Conservation (phyloP, 2,888 invertebrate species). For the Epiblema foenella region DNA sequence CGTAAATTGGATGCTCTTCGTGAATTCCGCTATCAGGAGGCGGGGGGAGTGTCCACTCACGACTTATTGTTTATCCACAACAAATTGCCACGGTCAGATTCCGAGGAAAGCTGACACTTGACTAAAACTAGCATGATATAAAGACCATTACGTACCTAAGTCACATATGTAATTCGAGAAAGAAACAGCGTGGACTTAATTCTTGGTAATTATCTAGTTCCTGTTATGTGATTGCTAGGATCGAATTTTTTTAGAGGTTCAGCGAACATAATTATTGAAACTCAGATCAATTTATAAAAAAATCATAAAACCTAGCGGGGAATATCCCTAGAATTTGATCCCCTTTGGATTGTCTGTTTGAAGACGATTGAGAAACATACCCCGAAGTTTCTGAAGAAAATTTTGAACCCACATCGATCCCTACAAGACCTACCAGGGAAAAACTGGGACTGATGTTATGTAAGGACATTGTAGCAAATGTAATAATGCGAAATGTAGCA, state of each 20-base stretch:
- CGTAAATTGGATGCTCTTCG: conserved; percentile 73
- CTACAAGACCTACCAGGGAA: background rate
- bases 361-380: too few species aligned
- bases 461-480: background rate
- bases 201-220: conserved; percentile 7
- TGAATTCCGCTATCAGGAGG: conserved; percentile 70
- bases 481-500: background rate
- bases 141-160: conserved; percentile 21
- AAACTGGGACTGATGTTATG: background rate
- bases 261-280: background rate
- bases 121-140: conserved; percentile 46
- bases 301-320: too few species aligned
- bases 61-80: conserved; percentile 80
- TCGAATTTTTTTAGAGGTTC: background rate
- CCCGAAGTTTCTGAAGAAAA: background rate
- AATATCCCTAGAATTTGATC: too few species aligned
- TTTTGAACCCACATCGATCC: background rate
- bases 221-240: background rate
- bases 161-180: conserved; percentile 13
- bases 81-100: conserved; percentile 74
- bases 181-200: background rate
- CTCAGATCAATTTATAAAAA: too few species aligned
- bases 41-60: conserved; percentile 75
- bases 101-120: conserved; percentile 65
- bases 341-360: too few species aligned